Evolutionary conservation across 1,140 invertebrate genomes (phyloP).

Genomic region (Drosophila grimshawi): DNA sequence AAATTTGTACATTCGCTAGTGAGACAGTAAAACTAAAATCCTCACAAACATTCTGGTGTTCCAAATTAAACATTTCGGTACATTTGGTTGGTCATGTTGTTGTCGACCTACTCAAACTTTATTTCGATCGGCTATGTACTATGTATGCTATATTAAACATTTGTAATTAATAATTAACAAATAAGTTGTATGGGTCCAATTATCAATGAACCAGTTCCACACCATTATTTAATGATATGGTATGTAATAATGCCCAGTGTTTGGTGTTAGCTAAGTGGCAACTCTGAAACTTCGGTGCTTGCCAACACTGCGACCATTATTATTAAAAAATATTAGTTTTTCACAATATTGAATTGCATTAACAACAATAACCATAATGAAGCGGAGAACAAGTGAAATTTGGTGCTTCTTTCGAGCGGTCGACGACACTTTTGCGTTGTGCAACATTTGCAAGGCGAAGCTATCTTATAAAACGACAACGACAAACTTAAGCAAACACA

Average conservation of each 20-base stretch:
- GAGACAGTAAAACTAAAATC: too few species aligned
- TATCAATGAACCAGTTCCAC: not conserved
- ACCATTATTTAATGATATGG: not conserved
- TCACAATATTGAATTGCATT: slow-evolving; percentile 28
- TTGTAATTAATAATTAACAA: too few species aligned
- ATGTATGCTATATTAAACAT: too few species aligned
- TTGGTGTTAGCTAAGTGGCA: not conserved
- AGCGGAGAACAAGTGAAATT: slow-evolving; percentile 68
- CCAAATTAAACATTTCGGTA: too few species aligned
- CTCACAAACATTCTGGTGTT: too few species aligned
- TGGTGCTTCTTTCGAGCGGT: slow-evolving; percentile 69
- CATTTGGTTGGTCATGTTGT: too few species aligned
- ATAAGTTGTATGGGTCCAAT: not conserved
- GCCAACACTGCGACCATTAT: slow-evolving; percentile 27
- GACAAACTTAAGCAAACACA: slow-evolving; percentile 70
- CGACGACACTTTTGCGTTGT: slow-evolving; percentile 66
- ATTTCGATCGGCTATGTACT: too few species aligned
- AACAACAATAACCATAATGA: slow-evolving; percentile 58
- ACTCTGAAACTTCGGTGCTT: slow-evolving; percentile 3
- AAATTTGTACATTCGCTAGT: too few species aligned
- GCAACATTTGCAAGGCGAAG: slow-evolving; percentile 72
- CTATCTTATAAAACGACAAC: slow-evolving; percentile 71
- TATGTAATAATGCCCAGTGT: not conserved
- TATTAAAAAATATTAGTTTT: slow-evolving; percentile 31
- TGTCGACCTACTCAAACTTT: too few species aligned